Conservation (phyloP, 2,113 vertebrate genomes). For the Nothoprocta pentlandii region DNA sequence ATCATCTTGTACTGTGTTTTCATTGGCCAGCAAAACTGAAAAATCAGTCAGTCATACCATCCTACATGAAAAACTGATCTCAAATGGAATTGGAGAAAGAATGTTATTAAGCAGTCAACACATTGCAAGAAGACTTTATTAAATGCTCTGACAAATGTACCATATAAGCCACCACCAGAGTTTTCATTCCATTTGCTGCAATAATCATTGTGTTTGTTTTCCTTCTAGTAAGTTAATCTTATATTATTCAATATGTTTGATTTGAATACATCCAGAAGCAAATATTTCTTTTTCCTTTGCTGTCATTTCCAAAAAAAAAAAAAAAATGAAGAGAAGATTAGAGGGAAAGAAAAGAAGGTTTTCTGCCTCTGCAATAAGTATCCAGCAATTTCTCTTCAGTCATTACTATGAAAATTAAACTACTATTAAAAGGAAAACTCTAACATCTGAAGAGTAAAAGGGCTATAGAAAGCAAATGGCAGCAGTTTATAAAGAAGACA, state of each 20-base stretch:
- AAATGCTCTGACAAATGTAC: not conserved
- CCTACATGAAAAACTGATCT: not conserved
- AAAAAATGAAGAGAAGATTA: not conserved
- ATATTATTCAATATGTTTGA: not conserved
- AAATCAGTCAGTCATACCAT: not conserved
- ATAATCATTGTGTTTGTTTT: not conserved
- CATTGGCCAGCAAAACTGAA: not conserved
- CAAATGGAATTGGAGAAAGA: not conserved
- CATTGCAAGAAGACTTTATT: not conserved
- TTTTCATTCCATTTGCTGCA: not conserved
- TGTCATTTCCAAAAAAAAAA: not conserved
- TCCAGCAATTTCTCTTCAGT: not conserved
- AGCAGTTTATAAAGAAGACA: not conserved
- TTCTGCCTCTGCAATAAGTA: not conserved
- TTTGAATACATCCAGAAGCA: not conserved
- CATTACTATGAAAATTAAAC: not conserved
- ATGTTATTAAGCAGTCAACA: not conserved
- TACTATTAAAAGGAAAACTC: not conserved
- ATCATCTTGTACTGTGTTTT: not conserved
- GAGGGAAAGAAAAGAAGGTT: not conserved
- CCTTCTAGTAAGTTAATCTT: not conserved
- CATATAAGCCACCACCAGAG: not conserved
- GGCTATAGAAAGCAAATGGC: not conserved
- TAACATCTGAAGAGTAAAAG: not conserved
- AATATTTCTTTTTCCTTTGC: not conserved